Evolutionary conservation across 2,797 vertebrate genomes (phyloP).

Genomic region (Meda fulgida): DNA sequence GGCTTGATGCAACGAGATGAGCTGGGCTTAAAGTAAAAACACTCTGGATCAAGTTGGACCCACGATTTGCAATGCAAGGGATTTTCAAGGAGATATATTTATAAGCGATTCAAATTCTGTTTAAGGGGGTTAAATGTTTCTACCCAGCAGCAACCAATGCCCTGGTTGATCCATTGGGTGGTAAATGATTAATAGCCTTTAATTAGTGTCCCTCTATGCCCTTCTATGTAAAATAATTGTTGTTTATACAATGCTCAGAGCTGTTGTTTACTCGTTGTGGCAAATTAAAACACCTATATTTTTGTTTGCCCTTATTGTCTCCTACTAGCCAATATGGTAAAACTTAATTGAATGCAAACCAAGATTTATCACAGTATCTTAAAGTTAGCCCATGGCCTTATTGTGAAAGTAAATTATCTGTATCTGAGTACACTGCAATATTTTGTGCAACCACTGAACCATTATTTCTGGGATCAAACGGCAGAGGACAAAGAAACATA

Average conservation of each 20-base stretch:
- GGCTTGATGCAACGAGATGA: constrained; percentile 54
- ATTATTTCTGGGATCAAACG: constrained; percentile 2
- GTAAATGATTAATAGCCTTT: constrained; percentile 60
- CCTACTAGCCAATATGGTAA: constrained; percentile 25
- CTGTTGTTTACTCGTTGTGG: constrained; percentile 45
- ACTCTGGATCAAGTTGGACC: constrained; percentile 24
- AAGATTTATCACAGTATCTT: constrained; percentile 38
- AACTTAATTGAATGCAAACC: constrained; percentile 47
- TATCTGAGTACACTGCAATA: constrained; percentile 1
- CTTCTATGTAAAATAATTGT: constrained; percentile 52
- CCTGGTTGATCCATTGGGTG: constrained; percentile 51
- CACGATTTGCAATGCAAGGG: constrained; percentile 36
- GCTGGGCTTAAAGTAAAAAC: constrained; percentile 53
- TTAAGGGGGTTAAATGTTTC: constrained; percentile 53
- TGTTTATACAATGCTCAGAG: constrained; percentile 49
- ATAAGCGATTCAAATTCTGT: constrained; percentile 31
- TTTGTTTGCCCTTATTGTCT: constrained; percentile 41
- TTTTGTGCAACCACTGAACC: constrained; percentile 6
- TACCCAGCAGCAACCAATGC: constrained; percentile 53
- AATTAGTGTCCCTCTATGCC: constrained; percentile 59
- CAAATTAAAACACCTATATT: constrained; percentile 47
- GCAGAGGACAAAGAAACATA: constrained; percentile 42
- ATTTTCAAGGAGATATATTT: constrained; percentile 46
- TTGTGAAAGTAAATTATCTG: constrained; percentile 26
- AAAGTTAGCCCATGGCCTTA: constrained; percentile 23